Evolutionary conservation across 2,113 vertebrate species (phyloP).

Genomic region (Gallinago paraguaiae): DNA sequence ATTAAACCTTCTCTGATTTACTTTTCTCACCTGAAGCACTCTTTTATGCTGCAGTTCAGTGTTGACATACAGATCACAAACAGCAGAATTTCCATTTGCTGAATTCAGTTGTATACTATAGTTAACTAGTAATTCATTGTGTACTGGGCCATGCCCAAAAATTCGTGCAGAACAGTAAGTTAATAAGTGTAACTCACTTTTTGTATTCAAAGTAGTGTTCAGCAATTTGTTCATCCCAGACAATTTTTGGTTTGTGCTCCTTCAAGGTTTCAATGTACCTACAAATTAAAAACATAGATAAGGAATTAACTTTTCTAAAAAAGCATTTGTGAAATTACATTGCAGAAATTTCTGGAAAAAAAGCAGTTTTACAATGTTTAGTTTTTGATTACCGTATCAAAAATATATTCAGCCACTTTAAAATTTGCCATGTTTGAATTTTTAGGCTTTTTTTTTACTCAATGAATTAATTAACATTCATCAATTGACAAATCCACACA

Average conservation of each 20-base stretch:
- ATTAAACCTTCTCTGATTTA: neutral
- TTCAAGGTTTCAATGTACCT: constrained; percentile 92
- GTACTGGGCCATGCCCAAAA: neutral
- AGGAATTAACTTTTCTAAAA: neutral
- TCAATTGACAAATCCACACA: neutral
- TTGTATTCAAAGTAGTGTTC: constrained; percentile 94
- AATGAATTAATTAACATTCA: neutral
- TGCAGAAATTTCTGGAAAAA: neutral
- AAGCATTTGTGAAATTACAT: neutral
- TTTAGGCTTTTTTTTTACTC: neutral
- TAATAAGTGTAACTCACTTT: constrained; percentile 77
- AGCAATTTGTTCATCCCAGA: constrained; percentile 88
- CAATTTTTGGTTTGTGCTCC: constrained; percentile 86
- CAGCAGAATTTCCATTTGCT: neutral
- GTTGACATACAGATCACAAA: neutral
- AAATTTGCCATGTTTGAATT: neutral
- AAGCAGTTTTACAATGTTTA: neutral
- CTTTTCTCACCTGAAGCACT: neutral
- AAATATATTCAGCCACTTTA: neutral
- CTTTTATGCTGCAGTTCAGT: neutral
- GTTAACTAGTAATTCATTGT: neutral
- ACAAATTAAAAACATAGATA: constrained; percentile 13
- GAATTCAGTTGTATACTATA: neutral
- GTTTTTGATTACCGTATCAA: neutral
- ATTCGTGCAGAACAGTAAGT: neutral